A percentile compares a stretch with the other conserved stretches of the same genome.
phyloP scores from a whole-genome alignment of 2,888 invertebrate species.

The Keiferia lycopersicella region DNA sequence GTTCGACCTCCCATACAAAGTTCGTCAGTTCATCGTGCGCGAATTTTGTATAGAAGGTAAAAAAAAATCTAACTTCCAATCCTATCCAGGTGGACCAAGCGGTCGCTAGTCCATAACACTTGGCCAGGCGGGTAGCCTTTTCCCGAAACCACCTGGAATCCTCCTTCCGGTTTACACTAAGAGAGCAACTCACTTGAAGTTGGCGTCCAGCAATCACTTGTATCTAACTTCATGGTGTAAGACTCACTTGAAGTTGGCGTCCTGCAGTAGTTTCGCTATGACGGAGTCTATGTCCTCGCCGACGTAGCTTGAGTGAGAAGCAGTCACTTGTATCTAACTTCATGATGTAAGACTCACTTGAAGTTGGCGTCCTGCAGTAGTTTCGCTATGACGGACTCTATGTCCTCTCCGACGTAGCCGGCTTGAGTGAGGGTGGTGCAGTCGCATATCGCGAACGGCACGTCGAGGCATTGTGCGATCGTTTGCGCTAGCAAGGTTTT shows the following conservation, averaged over 20 bases:
- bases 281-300: slow-evolving; percentile 99
- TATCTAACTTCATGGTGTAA: no score
- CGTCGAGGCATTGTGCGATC: slow-evolving; percentile 97
- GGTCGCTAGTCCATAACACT: no score
- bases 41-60: no score
- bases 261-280: slow-evolving; percentile 97
- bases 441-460: slow-evolving; percentile 99
- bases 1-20: no score
- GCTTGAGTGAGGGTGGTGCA: slow-evolving; percentile 98
- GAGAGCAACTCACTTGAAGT: no score
- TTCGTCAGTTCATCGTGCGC: no score
- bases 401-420: slow-evolving; percentile 99
- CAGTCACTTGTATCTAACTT: slow-evolving; percentile 83
- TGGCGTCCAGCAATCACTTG: no score
- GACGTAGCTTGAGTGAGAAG: slow-evolving; percentile 93
- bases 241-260: slow-evolving; percentile 92
- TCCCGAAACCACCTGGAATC: no score
- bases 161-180: no score
- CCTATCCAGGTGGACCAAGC: no score
- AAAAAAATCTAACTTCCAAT: no score
- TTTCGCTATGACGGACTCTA: slow-evolving; percentile 98
- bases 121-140: no score
- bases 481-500: slow-evolving; percentile 99
- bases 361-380: slow-evolving; percentile 97
- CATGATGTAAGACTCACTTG: slow-evolving; percentile 71